Base-by-base conservation (phyloP, 2,888 invertebrate species). In the Schrankia costaestrigalis region DNA sequence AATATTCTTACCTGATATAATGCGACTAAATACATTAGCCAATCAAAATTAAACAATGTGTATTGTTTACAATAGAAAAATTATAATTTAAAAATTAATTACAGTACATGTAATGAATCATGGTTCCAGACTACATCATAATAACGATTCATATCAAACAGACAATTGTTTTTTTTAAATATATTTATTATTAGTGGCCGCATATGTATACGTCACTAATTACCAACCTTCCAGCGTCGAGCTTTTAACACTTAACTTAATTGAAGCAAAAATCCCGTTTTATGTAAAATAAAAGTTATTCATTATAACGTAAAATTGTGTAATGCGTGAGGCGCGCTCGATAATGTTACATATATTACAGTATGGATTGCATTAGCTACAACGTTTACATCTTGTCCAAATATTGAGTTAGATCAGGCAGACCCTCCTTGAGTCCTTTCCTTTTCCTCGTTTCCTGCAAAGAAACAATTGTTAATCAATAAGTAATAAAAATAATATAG, bases 361-460 rank as follows among this genome's bases (percentile, higher is more conserved):
- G 63, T 71, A 71, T 67, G 67, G 73, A 79, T 81, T 80, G 73
- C 56, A 63, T 80, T 80, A 76, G 82, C 83, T 84, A 84, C 66
- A 71, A 63, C 71, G 72, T 80, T 97, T 98, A 99, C 94, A 99
- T 91, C 91, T 99, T 99, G 92, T 99, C 99, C 90, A 98, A 90
- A 89, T 97, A 99, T 91, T 96, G 94, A 74, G 93, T 89, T 74
- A 99, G 91, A 78, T 97, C 96, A 70, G 99, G 99, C 61, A 99
- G 92, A 81, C 96, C 97, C 78, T 98, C 98, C 90, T 98, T 99
- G 77, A 99, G 91, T 86, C 99, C 99, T 92, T 99, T 99, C 88
- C 99, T 93, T 90, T 99, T 99, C 83, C 99, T 95, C 63, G 96
- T 98, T 36, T 97, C 97, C 92, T 93, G 89, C 27, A 89, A 85